These are phyloP conservation scores for Sesamia nonagrioides DNA, from an alignment of 1,140 invertebrate genomes.

Conservation along the genomic window DNA sequence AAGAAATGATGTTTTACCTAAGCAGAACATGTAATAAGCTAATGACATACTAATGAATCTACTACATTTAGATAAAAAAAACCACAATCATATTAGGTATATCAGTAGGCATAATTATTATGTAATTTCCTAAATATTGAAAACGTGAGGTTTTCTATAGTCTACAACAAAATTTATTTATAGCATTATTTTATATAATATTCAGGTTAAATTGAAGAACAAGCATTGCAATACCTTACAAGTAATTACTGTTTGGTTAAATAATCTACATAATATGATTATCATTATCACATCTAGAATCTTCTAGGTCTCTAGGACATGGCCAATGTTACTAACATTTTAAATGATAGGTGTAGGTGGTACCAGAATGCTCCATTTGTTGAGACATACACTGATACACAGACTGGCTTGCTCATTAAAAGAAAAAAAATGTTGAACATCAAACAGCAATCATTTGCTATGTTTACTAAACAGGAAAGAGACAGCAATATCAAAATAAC, in stretches of 20 bases:
- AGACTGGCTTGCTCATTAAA: neutral
- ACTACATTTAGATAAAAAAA: too few species aligned
- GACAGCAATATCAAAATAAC: slow-evolving; percentile 35
- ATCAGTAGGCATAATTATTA: too few species aligned
- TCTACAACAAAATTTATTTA: neutral
- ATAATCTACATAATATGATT: neutral
- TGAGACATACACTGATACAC: neutral
- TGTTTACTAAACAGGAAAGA: slow-evolving; percentile 14
- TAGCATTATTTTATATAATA: neutral
- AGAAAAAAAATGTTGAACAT: neutral
- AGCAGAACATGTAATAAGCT: too few species aligned
- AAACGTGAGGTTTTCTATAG: too few species aligned
- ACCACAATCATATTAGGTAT: too few species aligned
- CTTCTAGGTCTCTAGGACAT: neutral
- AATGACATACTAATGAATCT: too few species aligned
- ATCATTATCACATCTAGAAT: slow-evolving; percentile 10
- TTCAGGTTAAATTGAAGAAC: neutral
- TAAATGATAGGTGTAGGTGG: slow-evolving; percentile 13
- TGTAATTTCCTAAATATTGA: too few species aligned
- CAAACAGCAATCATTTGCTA: neutral
- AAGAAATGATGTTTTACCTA: too few species aligned
- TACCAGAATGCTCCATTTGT: neutral
- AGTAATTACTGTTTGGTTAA: neutral
- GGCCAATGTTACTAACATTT: neutral
- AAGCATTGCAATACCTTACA: neutral